phyloP scores from a whole-genome alignment of 64 coral and sea anemone genomes.

The Montipora cactus region DNA sequence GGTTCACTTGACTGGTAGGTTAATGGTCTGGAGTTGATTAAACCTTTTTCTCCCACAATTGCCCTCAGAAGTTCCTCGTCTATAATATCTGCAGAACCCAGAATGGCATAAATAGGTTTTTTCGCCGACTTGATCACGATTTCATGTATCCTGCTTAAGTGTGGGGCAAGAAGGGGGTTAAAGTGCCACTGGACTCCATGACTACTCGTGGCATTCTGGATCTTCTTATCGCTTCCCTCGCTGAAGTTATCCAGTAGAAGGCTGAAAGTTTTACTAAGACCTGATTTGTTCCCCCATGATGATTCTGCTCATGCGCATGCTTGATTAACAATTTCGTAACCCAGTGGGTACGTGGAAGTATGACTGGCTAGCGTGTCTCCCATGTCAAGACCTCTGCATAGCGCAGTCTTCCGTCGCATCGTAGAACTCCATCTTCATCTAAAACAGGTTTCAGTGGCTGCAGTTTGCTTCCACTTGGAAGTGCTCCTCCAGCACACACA shows the following conservation, averaged over 20 bases:
- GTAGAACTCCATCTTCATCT: too few species aligned
- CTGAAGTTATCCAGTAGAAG: not conserved
- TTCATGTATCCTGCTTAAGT: too few species aligned
- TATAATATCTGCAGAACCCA: not conserved
- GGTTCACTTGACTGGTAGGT: constrained; percentile 35
- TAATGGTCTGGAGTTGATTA: constrained; percentile 13
- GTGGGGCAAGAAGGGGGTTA: constrained; percentile 23
- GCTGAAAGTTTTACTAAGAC: constrained; percentile 35
- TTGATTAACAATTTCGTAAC: constrained; percentile 60
- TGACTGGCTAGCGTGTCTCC: constrained; percentile 44
- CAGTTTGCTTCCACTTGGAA: constrained; percentile 43
- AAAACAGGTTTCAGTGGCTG: constrained; percentile 46
- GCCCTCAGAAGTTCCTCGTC: not conserved
- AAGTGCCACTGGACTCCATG: constrained; percentile 67
- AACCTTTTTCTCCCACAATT: constrained; percentile 39
- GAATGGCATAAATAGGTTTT: constrained; percentile 13
- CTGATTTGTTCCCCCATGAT: constrained; percentile 67
- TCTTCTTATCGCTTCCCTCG: constrained; percentile 25
- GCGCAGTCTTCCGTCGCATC: too few species aligned
- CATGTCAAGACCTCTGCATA: not conserved
- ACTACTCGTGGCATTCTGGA: not conserved
- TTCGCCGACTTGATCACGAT: constrained; percentile 51
- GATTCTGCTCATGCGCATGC: constrained; percentile 32
- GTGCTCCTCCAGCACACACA: constrained; percentile 11
- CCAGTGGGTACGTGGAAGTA: constrained; percentile 37